Base-by-base conservation (phyloP, 2,888 invertebrate species). In the Tiliacea citrago region DNA sequence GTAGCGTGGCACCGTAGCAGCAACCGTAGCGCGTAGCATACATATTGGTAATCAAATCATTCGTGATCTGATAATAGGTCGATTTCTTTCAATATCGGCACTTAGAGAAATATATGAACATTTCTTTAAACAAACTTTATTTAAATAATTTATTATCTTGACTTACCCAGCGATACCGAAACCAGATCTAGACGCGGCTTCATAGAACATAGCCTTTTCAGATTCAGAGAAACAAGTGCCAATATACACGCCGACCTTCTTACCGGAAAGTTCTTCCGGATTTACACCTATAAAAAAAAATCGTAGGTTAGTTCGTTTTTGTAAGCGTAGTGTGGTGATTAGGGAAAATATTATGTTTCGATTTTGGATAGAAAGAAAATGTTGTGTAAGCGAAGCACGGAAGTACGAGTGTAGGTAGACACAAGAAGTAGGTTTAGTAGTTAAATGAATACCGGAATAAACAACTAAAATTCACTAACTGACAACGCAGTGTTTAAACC, bases 151-250 rank as follows among this genome's bases (percentile, higher is more conserved):
- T 13, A 4, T n/a, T 9, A 49, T n/a, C 3, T 18, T 29, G 8
- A 42, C 83, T 83, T 88, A 94, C 94, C 94, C 94, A 13, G 91
- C 86, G 55, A 94, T 89, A 62, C 92, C 92, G 35, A 91, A 90
- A 9, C 93, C 93, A 3, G 77, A 85, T 70, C 80, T 85, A 3
- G 77, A 57, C 18, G 69, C 83, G 16, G 82, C 77, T 0, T 85
- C 86, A 70, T 92, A 92, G 73, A 92, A 92, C 87, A 96, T 95
- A 21, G 96, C 96, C 75, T 97, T 97, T 86, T 97, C 97, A 12
- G 97, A 95, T 90, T 98, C 98, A 1, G 97, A 97, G 62, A 96
- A 96, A 84, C 97, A 97, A 63, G 96, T 80, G 5, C 93, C 95
- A 1, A 93, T 84, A 75, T 90, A 95, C 3, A 95, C 95, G 0